Evolutionary conservation across 2,888 invertebrate genomes (phyloP).

Genomic region (Hypsopygia costalis): DNA sequence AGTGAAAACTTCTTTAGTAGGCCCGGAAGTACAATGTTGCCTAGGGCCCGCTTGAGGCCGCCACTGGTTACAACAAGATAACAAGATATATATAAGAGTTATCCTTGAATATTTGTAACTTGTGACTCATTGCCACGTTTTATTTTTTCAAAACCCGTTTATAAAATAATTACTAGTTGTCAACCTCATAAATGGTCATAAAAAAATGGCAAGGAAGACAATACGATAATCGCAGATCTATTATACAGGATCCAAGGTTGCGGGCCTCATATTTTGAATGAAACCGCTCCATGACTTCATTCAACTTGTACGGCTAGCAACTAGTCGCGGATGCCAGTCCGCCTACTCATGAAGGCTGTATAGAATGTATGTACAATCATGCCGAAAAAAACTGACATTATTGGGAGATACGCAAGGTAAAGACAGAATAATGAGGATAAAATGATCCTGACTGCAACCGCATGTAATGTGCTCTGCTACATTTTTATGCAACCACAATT

Average conservation of each 20-base stretch:
- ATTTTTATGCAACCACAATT: too few relatives aligned
- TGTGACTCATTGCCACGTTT: not conserved
- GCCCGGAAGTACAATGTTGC: too few relatives aligned
- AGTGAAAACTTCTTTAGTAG: too few relatives aligned
- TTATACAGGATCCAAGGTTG: conserved; percentile 5
- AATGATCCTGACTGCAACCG: not conserved
- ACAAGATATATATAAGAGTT: too few relatives aligned
- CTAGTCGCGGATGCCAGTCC: conserved; percentile 10
- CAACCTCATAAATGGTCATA: not conserved
- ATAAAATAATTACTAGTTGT: not conserved
- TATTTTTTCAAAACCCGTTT: not conserved
- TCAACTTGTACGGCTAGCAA: conserved; percentile 20
- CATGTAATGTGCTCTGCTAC: not conserved
- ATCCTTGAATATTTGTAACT: too few relatives aligned
- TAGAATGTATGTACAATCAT: not conserved
- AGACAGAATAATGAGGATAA: too few relatives aligned
- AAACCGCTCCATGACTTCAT: conserved; percentile 31
- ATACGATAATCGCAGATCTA: not conserved
- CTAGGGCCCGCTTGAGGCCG: too few relatives aligned
- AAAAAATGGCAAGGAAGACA: not conserved
- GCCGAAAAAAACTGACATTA: too few relatives aligned
- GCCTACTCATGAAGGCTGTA: conserved; percentile 14
- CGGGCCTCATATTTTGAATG: conserved; percentile 17
- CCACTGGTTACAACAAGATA: too few relatives aligned
- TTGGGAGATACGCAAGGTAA: too few relatives aligned